phyloP scores from a whole-genome alignment of 1,140 invertebrate species.

The Sarcophaga bullata region DNA sequence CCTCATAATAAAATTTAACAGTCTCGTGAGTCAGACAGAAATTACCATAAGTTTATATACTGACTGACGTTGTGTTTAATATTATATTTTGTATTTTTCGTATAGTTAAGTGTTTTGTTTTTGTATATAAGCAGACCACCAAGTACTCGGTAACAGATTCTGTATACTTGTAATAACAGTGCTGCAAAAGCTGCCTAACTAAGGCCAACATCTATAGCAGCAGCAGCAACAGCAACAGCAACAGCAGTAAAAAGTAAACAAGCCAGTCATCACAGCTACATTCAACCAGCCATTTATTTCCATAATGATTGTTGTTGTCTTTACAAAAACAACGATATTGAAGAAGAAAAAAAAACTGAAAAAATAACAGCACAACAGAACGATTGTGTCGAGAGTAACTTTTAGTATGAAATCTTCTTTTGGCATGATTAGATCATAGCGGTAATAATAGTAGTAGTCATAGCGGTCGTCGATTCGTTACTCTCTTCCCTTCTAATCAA shows the following conservation, averaged over 20 bases:
- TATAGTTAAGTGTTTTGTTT: not conserved
- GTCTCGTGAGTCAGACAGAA: not conserved
- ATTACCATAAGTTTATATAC: constrained; percentile 7
- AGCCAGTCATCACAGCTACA: not conserved
- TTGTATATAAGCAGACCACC: not conserved
- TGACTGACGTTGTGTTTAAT: not conserved
- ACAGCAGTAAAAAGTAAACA: not conserved
- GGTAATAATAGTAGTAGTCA: constrained; percentile 11
- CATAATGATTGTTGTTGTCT: not conserved
- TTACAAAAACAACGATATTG: no score
- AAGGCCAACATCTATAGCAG: no score
- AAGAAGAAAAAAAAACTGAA: not conserved
- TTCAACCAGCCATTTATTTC: no score
- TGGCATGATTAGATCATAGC: constrained; percentile 39
- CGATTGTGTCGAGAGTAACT: constrained; percentile 10
- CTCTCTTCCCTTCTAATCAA: not conserved
- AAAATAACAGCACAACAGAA: constrained; percentile 24
- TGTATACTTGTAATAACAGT: no score
- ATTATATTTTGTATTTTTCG: not conserved
- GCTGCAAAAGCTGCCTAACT: not conserved
- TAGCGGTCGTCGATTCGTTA: not conserved
- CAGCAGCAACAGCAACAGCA: not conserved
- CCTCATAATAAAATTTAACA: not conserved
- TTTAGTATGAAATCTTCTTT: constrained; percentile 46
- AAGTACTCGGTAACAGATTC: not conserved